Base-by-base conservation (phyloP, 2,888 invertebrate genomes). In the Caenorhabditis imperialis region DNA sequence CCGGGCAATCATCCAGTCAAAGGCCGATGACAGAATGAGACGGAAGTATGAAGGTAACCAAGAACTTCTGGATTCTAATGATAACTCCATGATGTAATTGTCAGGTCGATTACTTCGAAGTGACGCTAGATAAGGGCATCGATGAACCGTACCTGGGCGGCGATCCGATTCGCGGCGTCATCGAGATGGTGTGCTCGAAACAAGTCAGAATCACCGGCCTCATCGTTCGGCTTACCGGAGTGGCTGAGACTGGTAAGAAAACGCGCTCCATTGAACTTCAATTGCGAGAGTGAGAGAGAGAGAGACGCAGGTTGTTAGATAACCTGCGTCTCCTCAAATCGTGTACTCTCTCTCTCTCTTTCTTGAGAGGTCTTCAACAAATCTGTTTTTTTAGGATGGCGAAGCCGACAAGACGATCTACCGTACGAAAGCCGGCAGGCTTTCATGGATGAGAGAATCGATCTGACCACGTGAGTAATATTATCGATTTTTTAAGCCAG, bases 61-160 rank as follows among this genome's bases (percentile, higher is more conserved):
- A 7, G 16, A n/a, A 40, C 5, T 14, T 6, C n/a, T 40, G 5
- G 40, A 40, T 40, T 40, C n/a, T 16, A n/a, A n/a, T n/a, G n/a
- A 7, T 1, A 27, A 7, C 7, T 51, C 18, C 3, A n/a, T 22
- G 10, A 16, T 54, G 25, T 42, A n/a, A 60, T 50, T 65, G 82
- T 60, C 78, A 80, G 77, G 81, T 85, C 65, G 85, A 85, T 51
- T 78, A 82, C 67, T 85, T 85, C 81, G 85, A 85, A 69, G 75
- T 85, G 58, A 75, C 77, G 33, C 77, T 85, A 30, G 81, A 81
- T 74, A 80, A 76, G 63, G 69, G 77, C 38, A 78, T 76, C 55
- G 80, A 79, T 61, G 78, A 81, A 51, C 79, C 79, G 8, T 84
- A 86, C 54, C 44, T 81, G 30, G 85, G 81, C 14, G 86, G 86